Evolutionary conservation across 2,113 vertebrate species (phyloP), one percentile per base, ranked within the genome.

Genomic region (Siniperca chuatsi): DNA sequence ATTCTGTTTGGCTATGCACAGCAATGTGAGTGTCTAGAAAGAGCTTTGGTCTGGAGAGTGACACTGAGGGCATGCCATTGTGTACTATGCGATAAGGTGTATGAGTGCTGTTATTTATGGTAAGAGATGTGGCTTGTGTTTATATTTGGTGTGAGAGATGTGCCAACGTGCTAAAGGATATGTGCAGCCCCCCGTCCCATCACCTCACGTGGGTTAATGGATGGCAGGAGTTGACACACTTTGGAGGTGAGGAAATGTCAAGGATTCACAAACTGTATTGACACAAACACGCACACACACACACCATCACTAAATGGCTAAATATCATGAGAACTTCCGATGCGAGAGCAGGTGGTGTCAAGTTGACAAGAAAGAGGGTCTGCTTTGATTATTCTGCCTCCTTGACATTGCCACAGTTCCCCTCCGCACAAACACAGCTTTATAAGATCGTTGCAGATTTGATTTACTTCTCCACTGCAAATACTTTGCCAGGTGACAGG

Each of bases 71-170:
- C 77, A 87, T 89, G 46, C 79, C 70, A 37, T 77, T 87, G 89
- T 78, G 79, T 87, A 88, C 70, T 50, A 78, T 48, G 65, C 3
- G 75, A 90, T 93, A 84, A 90, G 75, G 76, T 78, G 78, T 65
- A 48, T 81, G 77, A 85, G 71, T 79, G 81, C 23, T 86, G 81
- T 84, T 88, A 88, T 87, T 89, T 84, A 69, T 67, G 68, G 78
- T 29, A 16, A 70, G 52, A 78, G 74, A 62, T 55, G 83, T 87
- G 35, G 78, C 23, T 15, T 73, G 48, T 75, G 71, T 82, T 85
- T 93, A 83, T 82, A 85, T 88, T 82, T 77, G 67, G 76, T 61
- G 50, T 62, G 42, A 79, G 70, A 74, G 80, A 76, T 73, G 82
- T 83, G 79, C 23, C 70, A 60, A 35, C 18, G 25, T 69, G 75